Evolutionary conservation across 2,888 invertebrate genomes (phyloP).

Genomic region (Mylabris sibirica): DNA sequence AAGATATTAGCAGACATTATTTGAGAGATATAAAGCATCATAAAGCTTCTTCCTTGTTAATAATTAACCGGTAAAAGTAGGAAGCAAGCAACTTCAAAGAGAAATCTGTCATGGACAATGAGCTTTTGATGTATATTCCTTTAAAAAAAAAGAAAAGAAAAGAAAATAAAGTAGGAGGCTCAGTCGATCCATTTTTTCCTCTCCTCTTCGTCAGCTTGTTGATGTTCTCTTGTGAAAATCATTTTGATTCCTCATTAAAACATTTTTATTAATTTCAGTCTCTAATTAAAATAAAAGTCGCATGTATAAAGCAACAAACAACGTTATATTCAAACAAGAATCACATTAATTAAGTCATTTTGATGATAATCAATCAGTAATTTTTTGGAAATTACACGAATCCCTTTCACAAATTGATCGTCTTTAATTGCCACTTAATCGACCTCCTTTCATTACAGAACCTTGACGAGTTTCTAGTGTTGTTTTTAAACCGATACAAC

Average conservation of each 20-base stretch:
- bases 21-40: slow-evolving; percentile 50
- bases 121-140: slow-evolving; percentile 55
- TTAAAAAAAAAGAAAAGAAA: slow-evolving; percentile 39
- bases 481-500: not conserved
- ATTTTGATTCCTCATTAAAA: not conserved
- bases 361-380: not conserved
- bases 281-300: not conserved
- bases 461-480: not conserved
- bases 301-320: no score
- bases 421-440: not conserved
- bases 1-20: slow-evolving; percentile 50
- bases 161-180: not conserved
- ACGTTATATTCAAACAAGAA: no score
- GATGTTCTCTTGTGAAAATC: slow-evolving; percentile 16
- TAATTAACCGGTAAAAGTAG: slow-evolving; percentile 60
- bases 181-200: slow-evolving; percentile 30
- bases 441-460: not conserved
- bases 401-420: slow-evolving; percentile 1
- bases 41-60: slow-evolving; percentile 58
- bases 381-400: not conserved
- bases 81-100: slow-evolving; percentile 58
- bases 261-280: not conserved
- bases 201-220: slow-evolving; percentile 18
- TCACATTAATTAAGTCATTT: no score
- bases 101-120: slow-evolving; percentile 59